Conservation (phyloP, 1,140 invertebrate species). For the Drosophila nannoptera region DNA sequence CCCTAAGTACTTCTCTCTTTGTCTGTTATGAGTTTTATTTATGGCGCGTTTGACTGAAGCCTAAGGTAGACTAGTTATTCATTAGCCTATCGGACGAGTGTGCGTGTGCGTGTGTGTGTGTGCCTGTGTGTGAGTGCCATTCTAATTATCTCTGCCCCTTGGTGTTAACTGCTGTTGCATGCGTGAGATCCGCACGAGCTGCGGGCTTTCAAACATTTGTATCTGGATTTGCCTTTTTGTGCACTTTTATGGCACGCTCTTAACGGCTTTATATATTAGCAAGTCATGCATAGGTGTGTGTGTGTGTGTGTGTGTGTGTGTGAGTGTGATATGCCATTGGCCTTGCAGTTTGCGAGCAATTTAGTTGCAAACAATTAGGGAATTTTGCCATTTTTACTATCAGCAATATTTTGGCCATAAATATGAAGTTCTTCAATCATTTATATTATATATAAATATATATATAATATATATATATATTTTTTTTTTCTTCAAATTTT, state of each 20-base stretch:
- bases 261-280: constrained; percentile 3
- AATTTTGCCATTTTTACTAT: too few relatives aligned
- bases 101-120: not conserved
- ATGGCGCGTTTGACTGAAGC: constrained; percentile 34
- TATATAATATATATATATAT: not conserved
- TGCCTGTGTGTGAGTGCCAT: constrained; percentile 22
- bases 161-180: constrained; percentile 33
- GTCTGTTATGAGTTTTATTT: constrained; percentile 68
- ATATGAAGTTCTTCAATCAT: too few relatives aligned
- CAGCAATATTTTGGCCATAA: too few relatives aligned
- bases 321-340: too few relatives aligned
- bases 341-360: too few relatives aligned
- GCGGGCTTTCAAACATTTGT: constrained; percentile 7
- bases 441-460: too few relatives aligned
- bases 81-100: too few relatives aligned
- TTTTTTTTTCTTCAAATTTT: not conserved
- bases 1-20: constrained; percentile 5
- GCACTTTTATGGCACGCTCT: constrained; percentile 20
- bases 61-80: too few relatives aligned
- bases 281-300: constrained; percentile 2
- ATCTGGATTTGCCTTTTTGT: not conserved
- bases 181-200: constrained; percentile 23
- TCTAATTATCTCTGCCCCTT: constrained; percentile 53
- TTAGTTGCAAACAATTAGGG: too few relatives aligned
- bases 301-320: too few relatives aligned